A percentile compares a stretch with the other conserved stretches of the same genome.
These are phyloP conservation scores for Anhinga anhinga DNA, from an alignment of 2,113 vertebrate genomes.

Conservation along the genomic window DNA sequence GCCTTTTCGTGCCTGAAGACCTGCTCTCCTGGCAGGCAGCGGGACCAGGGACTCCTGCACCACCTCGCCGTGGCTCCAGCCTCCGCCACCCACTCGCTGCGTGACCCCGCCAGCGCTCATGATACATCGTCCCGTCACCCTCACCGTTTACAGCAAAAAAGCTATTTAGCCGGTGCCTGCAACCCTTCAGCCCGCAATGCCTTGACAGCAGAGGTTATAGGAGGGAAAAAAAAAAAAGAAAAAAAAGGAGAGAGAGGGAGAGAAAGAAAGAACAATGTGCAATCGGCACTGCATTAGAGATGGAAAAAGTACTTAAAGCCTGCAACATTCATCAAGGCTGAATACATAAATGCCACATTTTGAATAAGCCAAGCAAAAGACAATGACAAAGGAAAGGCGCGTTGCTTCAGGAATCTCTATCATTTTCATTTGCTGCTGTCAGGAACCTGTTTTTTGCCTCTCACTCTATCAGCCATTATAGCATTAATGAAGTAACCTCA, in stretches of 20 bases:
- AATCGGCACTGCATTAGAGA: constrained; percentile 85
- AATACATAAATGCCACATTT: constrained; percentile 92
- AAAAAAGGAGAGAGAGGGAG: not conserved
- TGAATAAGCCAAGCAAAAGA: constrained; percentile 91
- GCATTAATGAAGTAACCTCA: constrained; percentile 99
- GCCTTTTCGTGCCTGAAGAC: rapidly evolving
- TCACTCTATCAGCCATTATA: constrained; percentile 92
- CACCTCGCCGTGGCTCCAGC: not conserved
- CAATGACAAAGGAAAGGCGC: constrained; percentile 88
- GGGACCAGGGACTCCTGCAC: not conserved
- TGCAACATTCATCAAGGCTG: constrained; percentile 89
- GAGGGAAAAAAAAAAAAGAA: not conserved
- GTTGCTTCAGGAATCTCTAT: constrained; percentile 86
- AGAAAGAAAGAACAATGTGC: constrained; percentile 84
- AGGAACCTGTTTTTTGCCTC: constrained; percentile 89
- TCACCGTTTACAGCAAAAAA: constrained; percentile 76
- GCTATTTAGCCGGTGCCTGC: constrained; percentile 80
- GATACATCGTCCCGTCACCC: constrained; percentile 74
- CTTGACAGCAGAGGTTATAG: constrained; percentile 87
- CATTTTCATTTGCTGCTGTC: constrained; percentile 90
- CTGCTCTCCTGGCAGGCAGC: rapidly evolving
- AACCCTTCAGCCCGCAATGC: constrained; percentile 77
- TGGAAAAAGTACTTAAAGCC: constrained; percentile 88
- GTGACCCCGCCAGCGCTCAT: constrained; percentile 45
- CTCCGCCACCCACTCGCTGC: constrained; percentile 35